Evolutionary conservation across 1,140 invertebrate genomes (phyloP).

Genomic region (Saccostrea glomerata): DNA sequence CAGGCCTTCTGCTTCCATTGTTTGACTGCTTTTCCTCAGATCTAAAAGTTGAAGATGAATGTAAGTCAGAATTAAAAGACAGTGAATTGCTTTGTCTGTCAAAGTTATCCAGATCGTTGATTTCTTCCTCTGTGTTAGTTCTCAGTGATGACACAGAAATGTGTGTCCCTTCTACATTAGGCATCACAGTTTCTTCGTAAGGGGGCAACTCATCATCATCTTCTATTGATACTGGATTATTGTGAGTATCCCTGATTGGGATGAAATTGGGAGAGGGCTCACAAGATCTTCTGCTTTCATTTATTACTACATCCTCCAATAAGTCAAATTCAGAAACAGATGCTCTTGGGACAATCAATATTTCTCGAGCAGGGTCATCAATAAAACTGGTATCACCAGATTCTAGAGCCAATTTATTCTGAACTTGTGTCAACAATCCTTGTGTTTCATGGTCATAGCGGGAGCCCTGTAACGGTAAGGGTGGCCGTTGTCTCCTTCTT

Average conservation of each 20-base stretch:
- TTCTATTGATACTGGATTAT: slow-evolving; percentile 43
- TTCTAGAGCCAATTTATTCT: slow-evolving; percentile 9
- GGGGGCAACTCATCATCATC: slow-evolving; percentile 53
- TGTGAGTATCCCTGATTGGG: slow-evolving; percentile 25
- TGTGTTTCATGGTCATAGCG: slow-evolving; percentile 4
- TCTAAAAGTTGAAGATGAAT: slow-evolving; percentile 3
- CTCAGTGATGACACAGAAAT: not conserved
- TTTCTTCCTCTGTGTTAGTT: not conserved
- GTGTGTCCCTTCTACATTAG: not conserved
- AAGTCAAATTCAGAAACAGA: slow-evolving; percentile 2
- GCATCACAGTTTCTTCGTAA: slow-evolving; percentile 44
- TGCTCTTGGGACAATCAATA: not conserved
- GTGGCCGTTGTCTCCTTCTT: slow-evolving; percentile 13
- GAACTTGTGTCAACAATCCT: not conserved
- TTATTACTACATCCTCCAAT: not conserved
- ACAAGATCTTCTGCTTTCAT: slow-evolving; percentile 11
- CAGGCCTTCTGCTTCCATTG: not conserved
- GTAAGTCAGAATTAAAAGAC: slow-evolving; percentile 2
- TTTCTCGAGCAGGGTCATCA: slow-evolving; percentile 14
- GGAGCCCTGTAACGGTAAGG: not conserved
- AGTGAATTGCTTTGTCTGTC: slow-evolving; percentile 9
- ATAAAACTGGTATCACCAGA: not conserved
- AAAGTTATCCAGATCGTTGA: slow-evolving; percentile 3
- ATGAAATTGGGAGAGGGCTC: not conserved
- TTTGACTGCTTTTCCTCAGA: slow-evolving; percentile 3